phyloP scores from a whole-genome alignment of 2,888 invertebrate species.

The Papilio elwesi region DNA sequence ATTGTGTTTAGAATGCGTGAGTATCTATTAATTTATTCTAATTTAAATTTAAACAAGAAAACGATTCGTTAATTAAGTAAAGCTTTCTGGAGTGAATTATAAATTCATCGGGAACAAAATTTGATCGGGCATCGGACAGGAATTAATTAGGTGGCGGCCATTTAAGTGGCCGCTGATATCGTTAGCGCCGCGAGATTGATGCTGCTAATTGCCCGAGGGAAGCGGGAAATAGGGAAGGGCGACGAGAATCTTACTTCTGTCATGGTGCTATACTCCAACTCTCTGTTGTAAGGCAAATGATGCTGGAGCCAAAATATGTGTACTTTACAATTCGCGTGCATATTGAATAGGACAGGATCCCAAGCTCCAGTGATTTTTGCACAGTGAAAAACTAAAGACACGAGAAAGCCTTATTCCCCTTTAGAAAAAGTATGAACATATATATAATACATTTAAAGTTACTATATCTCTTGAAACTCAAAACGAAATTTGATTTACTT shows the following conservation, averaged over 20 bases:
- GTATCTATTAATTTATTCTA: too few species aligned
- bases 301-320: too few species aligned
- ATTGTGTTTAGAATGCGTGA: background rate
- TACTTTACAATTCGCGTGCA: too few species aligned
- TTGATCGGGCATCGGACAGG: conserved; percentile 17
- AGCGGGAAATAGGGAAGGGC: background rate
- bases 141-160: conserved; percentile 23
- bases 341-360: too few species aligned
- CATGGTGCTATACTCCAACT: background rate
- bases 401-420: too few species aligned
- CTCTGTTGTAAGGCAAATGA: too few species aligned
- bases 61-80: conserved; percentile 14
- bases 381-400: background rate
- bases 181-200: conserved; percentile 24
- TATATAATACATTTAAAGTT: too few species aligned
- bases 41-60: conserved; percentile 8
- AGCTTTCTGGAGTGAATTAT: conserved; percentile 9
- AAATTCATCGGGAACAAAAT: conserved; percentile 25
- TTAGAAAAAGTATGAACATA: too few species aligned
- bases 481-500: too few species aligned
- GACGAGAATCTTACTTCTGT: background rate
- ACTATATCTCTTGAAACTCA: too few species aligned
- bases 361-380: background rate
- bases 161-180: conserved; percentile 5
- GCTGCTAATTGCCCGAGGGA: conserved; percentile 13